Evolutionary conservation across 2,113 vertebrate species (phyloP).

Genomic region (Paratilapia polleni): DNA sequence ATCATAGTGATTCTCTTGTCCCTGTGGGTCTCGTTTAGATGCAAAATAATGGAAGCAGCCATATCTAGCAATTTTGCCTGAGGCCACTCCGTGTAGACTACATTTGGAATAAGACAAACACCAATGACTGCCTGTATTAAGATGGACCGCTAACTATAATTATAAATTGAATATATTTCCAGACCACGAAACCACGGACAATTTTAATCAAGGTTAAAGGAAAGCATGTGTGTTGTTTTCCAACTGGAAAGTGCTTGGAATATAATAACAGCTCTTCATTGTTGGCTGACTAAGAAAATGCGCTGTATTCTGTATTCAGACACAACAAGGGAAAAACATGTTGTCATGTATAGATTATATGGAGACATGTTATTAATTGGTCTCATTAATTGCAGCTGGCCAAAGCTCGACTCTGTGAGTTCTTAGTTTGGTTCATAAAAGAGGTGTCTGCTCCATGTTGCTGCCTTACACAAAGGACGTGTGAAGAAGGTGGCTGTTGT

Average conservation of each 20-base stretch:
- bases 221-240: slow-evolving; percentile 10
- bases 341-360: background rate
- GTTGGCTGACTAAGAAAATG: background rate
- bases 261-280: background rate
- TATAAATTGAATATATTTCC: slow-evolving; percentile 31
- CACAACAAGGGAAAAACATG: background rate
- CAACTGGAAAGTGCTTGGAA: slow-evolving; percentile 11
- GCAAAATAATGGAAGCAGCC: slow-evolving; percentile 13
- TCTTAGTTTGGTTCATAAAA: slow-evolving; percentile 27
- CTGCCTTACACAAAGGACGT: slow-evolving; percentile 30
- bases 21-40: slow-evolving; percentile 11
- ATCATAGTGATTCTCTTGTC: background rate
- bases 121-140: background rate
- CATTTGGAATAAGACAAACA: slow-evolving; percentile 25
- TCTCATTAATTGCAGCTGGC: background rate
- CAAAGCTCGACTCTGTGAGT: background rate
- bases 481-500: slow-evolving; percentile 48
- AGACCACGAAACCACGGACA: background rate
- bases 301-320: background rate
- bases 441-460: slow-evolving; percentile 26
- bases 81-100: background rate
- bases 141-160: slow-evolving; percentile 1
- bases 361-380: slow-evolving; percentile 11
- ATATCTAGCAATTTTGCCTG: background rate
- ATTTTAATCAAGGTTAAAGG: slow-evolving; percentile 1